Evolutionary conservation across 2,113 vertebrate genomes (phyloP), one percentile per base, ranked within the genome.

Genomic region (Neopipo cinnamomea): DNA sequence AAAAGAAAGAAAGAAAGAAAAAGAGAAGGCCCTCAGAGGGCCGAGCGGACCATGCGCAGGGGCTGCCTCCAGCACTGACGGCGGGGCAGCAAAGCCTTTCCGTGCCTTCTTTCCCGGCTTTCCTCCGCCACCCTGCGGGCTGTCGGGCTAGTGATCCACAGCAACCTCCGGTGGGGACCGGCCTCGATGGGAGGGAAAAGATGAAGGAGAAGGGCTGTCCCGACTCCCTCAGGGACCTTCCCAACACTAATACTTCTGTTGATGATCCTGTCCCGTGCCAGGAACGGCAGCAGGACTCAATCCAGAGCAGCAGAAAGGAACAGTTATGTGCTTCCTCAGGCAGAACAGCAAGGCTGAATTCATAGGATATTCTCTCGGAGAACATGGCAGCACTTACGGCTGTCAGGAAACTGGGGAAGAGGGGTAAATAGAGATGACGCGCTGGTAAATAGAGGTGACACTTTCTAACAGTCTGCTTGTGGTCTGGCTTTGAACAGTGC

Each of bases 121-220:
- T 8, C 11, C 53, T 4, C 35, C 37, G 37, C 53, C 53, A 12
- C 37, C 39, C 47, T 8, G 33, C 22, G 11, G 5, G 7, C 39
- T 15, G 8, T 74, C 18, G 9, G 63, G 21, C 35, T 3, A 14
- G 3, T 0, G 37, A 19, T 4, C 14, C 63, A 4, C 73, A 5
- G 53, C 73, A 14, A 46, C 21, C 52, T 20, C 21, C 25, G 9
- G 31, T 16, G 21, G 31, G 6, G 23, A 37, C 35, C 58, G 15
- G 52, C 52, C 52, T 52, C 52, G 15, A 27, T 11, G 58, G n/a
- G 6, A 22, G 37, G 7, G 2, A 37, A 35, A 21, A 3, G 39
- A 3, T 11, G 11, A 8, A 4, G 8, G 27, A 2, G 33, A 19
- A 33, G 12, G 18, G 47, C 39, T 11, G 55, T 15, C 33, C 46